A percentile compares a stretch with the other conserved stretches of the same genome.
These are phyloP conservation scores for Polyommatus iphigenia DNA, from an alignment of 2,888 invertebrate genomes.

Conservation along the genomic window DNA sequence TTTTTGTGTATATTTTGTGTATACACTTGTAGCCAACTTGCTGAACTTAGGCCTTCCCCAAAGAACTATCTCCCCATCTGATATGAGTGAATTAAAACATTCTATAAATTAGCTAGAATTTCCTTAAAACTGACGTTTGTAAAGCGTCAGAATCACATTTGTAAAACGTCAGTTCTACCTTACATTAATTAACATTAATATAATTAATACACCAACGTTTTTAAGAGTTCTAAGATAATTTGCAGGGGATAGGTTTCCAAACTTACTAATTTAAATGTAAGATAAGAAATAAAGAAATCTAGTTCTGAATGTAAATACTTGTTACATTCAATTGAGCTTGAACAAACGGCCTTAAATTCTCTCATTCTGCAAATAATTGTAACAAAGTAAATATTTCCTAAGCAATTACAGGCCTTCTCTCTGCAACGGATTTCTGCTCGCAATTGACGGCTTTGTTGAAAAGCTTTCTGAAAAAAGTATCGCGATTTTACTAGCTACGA, in stretches of 20 bases:
- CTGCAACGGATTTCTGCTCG: not conserved
- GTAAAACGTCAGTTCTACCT: too few relatives aligned
- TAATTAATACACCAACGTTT: too few relatives aligned
- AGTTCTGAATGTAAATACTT: not conserved
- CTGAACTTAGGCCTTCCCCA: too few relatives aligned
- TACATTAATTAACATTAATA: too few relatives aligned
- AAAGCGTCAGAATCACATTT: too few relatives aligned
- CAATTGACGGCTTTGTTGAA: not conserved
- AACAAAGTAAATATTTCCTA: conserved; percentile 15
- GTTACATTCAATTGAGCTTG: not conserved
- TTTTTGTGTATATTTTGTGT: not conserved
- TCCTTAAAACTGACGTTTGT: too few relatives aligned
- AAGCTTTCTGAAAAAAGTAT: not conserved
- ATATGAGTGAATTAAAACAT: too few relatives aligned
- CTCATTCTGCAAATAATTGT: not conserved
- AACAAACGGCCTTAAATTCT: not conserved
- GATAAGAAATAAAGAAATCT: not conserved
- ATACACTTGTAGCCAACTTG: too few relatives aligned
- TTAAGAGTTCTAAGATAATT: too few relatives aligned
- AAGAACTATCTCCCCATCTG: too few relatives aligned
- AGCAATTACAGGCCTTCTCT: conserved; percentile 1
- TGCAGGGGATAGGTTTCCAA: not conserved
- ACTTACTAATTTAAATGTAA: not conserved
- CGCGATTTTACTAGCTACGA: not conserved
- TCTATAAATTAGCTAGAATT: too few relatives aligned